phyloP scores from a whole-genome alignment of 1,140 invertebrate genomes.

The Papilio xuthus region DNA sequence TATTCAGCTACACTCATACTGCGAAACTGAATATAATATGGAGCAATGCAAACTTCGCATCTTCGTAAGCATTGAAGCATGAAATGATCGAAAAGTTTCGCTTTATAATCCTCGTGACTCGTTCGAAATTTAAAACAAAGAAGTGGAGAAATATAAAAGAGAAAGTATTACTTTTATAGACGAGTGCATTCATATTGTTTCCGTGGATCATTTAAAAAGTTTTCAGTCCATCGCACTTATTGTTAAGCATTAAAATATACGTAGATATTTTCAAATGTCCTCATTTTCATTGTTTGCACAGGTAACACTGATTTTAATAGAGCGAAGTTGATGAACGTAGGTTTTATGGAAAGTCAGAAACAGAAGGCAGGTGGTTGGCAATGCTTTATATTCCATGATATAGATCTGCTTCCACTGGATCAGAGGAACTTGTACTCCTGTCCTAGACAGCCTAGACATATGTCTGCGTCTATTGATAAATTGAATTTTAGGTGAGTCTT shows the following conservation, averaged over 20 bases:
- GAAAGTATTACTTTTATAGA: constrained; percentile 11
- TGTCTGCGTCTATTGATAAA: constrained; percentile 96
- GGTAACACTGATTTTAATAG: constrained; percentile 88
- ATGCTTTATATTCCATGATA: constrained; percentile 98
- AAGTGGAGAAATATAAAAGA: not conserved
- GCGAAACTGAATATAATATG: no score
- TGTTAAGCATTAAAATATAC: constrained; percentile 30
- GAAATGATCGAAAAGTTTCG: not conserved
- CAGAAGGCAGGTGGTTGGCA: constrained; percentile 85
- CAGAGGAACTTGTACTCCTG: constrained; percentile 96
- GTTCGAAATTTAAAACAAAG: not conserved
- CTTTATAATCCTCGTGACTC: not conserved
- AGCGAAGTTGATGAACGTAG: constrained; percentile 97
- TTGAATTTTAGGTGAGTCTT: constrained; percentile 81
- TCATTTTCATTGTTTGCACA: constrained; percentile 44
- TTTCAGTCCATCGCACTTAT: constrained; percentile 23
- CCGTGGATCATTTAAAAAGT: constrained; percentile 31
- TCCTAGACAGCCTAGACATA: constrained; percentile 94
- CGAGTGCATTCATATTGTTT: constrained; percentile 28
- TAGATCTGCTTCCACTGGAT: constrained; percentile 96
- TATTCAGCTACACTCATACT: not conserved
- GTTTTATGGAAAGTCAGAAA: constrained; percentile 87
- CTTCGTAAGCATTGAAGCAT: not conserved
- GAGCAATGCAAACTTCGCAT: not conserved
- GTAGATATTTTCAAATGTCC: constrained; percentile 35